Percentiles rank a stretch among this genome's conserved stretches.
Evolutionary conservation across 2,888 invertebrate species (phyloP).

Genomic region (Sisyra terminalis): DNA sequence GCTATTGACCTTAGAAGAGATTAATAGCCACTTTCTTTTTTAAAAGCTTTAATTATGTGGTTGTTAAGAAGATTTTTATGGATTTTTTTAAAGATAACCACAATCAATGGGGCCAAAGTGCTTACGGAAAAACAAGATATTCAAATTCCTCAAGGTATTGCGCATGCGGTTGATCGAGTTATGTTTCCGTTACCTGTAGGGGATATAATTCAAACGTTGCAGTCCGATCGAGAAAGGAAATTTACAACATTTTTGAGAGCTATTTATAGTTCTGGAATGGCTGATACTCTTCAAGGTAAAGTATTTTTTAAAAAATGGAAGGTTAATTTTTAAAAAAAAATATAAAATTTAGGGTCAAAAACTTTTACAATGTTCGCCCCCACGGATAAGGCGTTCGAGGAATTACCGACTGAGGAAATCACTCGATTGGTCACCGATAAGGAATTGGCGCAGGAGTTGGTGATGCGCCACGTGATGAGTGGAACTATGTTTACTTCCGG

Average conservation of each 20-base stretch:
- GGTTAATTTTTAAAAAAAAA: not conserved
- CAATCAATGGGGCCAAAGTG: slow-evolving; percentile 72
- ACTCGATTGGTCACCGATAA: slow-evolving; percentile 42
- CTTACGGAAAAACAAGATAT: slow-evolving; percentile 69
- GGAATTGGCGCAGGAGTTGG: slow-evolving; percentile 51
- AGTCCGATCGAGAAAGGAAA: slow-evolving; percentile 65
- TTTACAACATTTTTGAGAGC: slow-evolving; percentile 67
- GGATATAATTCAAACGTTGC: slow-evolving; percentile 67
- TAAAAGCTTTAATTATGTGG: too few relatives aligned
- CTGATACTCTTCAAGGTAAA: slow-evolving; percentile 53
- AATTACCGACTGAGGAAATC: slow-evolving; percentile 40
- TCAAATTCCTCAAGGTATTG: slow-evolving; percentile 70
- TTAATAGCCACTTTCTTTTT: too few relatives aligned
- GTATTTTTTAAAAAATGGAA: not conserved
- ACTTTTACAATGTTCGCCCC: slow-evolving; percentile 77
- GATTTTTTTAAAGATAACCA: slow-evolving; percentile 43
- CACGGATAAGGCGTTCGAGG: slow-evolving; percentile 64
- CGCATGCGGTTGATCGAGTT: slow-evolving; percentile 69
- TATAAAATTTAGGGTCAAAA: slow-evolving; percentile 43
- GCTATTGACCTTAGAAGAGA: too few relatives aligned
- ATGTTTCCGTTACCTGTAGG: slow-evolving; percentile 85
- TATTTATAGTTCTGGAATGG: slow-evolving; percentile 58
- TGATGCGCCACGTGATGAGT: slow-evolving; percentile 57
- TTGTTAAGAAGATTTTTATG: too few relatives aligned
- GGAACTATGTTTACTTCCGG: slow-evolving; percentile 72